Percentiles rank a stretch among this genome's conserved stretches.
Evolutionary conservation across 2,113 vertebrate genomes (phyloP).

Genomic region (Actenoides hombroni): DNA sequence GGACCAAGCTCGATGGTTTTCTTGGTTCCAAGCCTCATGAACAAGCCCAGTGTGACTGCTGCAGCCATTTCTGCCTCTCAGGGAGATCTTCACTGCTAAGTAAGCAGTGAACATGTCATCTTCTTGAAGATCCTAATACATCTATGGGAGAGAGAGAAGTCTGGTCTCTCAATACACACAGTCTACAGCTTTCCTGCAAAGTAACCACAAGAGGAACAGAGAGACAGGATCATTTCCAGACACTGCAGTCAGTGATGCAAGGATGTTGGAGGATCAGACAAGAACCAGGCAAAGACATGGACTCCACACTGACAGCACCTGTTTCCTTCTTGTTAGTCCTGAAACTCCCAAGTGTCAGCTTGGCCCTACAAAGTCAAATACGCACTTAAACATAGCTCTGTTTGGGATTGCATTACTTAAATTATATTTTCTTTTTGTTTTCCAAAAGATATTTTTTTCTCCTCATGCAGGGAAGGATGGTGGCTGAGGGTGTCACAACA

Average conservation of each 20-base stretch:
- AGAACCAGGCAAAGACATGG: not conserved
- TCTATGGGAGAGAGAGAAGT: not conserved
- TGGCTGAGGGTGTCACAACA: not conserved
- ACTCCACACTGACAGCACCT: not conserved
- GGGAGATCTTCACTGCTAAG: not conserved
- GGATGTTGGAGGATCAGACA: not conserved
- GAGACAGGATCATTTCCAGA: not conserved
- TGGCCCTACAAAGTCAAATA: not conserved
- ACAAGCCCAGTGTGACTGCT: not conserved
- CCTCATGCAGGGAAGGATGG: not conserved
- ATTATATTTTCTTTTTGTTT: not conserved
- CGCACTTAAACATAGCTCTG: not conserved
- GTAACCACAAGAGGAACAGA: not conserved
- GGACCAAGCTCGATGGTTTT: not conserved
- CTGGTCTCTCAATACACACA: not conserved
- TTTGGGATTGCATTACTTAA: not conserved
- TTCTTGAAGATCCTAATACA: not conserved
- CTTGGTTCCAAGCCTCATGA: not conserved
- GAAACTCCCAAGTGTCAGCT: not conserved
- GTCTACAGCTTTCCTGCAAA: not conserved
- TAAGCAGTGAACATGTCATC: not conserved
- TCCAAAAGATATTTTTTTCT: not conserved
- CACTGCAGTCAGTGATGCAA: not conserved
- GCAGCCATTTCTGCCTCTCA: not conserved
- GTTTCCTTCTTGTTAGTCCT: not conserved